phyloP scores from a whole-genome alignment of 1,140 invertebrate genomes.

The Colletes latitarsis region DNA sequence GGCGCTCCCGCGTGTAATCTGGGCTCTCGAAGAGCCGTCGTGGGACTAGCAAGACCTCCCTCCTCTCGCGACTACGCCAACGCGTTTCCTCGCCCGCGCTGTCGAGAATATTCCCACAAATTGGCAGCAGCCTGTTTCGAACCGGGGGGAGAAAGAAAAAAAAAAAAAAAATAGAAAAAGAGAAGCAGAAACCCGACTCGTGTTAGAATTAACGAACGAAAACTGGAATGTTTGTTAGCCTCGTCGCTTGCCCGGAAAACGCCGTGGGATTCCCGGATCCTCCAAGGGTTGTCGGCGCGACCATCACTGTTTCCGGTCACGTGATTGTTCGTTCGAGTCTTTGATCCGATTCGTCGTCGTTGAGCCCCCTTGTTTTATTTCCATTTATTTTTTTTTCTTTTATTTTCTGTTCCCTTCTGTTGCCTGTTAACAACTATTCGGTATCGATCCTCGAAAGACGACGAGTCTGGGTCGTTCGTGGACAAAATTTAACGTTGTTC shows the following conservation, averaged over 20 bases:
- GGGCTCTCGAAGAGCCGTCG: conserved; percentile 67
- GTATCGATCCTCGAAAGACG: too few relatives aligned
- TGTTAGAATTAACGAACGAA: conserved; percentile 55
- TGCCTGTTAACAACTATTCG: conserved; percentile 3
- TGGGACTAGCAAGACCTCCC: conserved; percentile 75
- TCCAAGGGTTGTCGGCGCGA: neutral
- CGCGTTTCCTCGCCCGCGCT: conserved; percentile 12
- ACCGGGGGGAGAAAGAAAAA: too few relatives aligned
- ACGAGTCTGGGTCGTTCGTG: too few relatives aligned
- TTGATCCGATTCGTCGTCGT: neutral
- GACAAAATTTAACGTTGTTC: too few relatives aligned
- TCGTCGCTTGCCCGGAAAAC: neutral
- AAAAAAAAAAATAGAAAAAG: conserved; percentile 1
- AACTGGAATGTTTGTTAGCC: conserved; percentile 55
- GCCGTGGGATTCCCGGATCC: too few relatives aligned
- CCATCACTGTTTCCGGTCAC: conserved; percentile 40
- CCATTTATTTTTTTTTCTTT: neutral
- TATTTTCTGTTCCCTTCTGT: neutral
- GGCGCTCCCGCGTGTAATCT: conserved; percentile 70
- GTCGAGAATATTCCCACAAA: conserved; percentile 66
- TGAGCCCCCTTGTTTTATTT: neutral
- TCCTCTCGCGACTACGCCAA: conserved; percentile 51
- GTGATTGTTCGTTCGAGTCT: neutral
- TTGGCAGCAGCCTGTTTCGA: conserved; percentile 48
- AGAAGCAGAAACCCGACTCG: conserved; percentile 39